Evolutionary conservation across 2,113 vertebrate genomes (phyloP).

Genomic region (Lipophrys pholis): DNA sequence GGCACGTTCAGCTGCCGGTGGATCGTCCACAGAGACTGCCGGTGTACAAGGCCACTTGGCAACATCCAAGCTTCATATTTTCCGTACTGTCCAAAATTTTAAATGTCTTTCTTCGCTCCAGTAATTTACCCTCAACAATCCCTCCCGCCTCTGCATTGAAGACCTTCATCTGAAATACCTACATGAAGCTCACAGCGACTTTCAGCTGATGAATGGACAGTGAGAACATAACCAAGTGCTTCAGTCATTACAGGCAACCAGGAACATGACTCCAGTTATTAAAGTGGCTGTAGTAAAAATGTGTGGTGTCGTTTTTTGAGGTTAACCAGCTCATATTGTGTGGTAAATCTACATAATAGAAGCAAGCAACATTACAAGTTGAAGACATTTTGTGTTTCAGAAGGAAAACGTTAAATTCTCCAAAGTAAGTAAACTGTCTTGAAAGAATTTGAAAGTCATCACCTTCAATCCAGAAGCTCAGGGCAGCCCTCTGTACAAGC

Average conservation of each 20-base stretch:
- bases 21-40: constrained; percentile 71
- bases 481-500: too few relatives aligned
- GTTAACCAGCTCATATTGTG: too few relatives aligned
- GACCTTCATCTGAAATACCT: constrained; percentile 27
- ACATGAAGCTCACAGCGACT: neutral
- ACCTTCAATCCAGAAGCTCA: too few relatives aligned
- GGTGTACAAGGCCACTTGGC: constrained; percentile 68
- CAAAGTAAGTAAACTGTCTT: too few relatives aligned
- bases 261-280: neutral
- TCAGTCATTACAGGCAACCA: constrained; percentile 33
- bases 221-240: neutral
- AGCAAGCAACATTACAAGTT: too few relatives aligned
- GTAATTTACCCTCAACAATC: constrained; percentile 46
- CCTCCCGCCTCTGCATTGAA: constrained; percentile 34
- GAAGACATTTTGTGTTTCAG: too few relatives aligned
- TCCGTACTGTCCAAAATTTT: constrained; percentile 67
- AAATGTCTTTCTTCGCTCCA: constrained; percentile 54
- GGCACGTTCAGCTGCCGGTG: constrained; percentile 77
- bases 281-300: too few relatives aligned
- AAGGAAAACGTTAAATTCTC: too few relatives aligned
- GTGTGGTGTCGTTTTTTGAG: too few relatives aligned
- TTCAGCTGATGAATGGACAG: neutral
- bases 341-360: too few relatives aligned
- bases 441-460: too few relatives aligned
- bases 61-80: constrained; percentile 64